These are phyloP conservation scores for Nycteola revayana DNA, from an alignment of 2,888 invertebrate species.

Conservation along the genomic window DNA sequence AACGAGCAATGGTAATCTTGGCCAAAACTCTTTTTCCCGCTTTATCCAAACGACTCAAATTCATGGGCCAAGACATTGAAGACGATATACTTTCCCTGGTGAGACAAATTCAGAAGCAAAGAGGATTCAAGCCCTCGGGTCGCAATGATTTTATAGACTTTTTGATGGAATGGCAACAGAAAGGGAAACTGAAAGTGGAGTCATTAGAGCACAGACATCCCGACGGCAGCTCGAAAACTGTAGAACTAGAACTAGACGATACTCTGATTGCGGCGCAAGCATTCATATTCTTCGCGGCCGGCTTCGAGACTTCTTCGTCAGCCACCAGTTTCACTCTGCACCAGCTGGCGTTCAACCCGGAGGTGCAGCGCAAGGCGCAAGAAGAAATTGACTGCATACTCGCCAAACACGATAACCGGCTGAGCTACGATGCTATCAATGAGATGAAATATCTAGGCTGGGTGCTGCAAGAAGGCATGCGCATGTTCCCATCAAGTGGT, in stretches of 20 bases:
- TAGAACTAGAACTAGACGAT: constrained; percentile 45
- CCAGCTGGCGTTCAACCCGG: constrained; percentile 53
- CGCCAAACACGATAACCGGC: constrained; percentile 36
- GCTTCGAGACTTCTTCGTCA: constrained; percentile 73
- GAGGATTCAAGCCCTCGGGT: constrained; percentile 45
- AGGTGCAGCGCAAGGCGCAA: constrained; percentile 50
- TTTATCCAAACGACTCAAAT: constrained; percentile 39
- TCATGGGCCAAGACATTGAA: constrained; percentile 45
- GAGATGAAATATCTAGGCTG: constrained; percentile 61
- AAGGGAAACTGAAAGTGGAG: constrained; percentile 41
- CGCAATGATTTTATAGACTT: constrained; percentile 55
- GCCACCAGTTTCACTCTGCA: constrained; percentile 61
- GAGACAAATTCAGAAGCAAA: constrained; percentile 36
- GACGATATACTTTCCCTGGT: constrained; percentile 41
- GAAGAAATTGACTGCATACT: constrained; percentile 50
- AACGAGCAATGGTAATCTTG: constrained; percentile 30
- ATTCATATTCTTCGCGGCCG: constrained; percentile 67
- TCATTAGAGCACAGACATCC: constrained; percentile 39
- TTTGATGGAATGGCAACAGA: constrained; percentile 44
- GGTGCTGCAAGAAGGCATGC: constrained; percentile 54
- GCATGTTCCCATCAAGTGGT: constrained; percentile 51
- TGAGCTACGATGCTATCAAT: constrained; percentile 55
- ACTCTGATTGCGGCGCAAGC: constrained; percentile 49
- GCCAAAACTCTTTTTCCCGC: constrained; percentile 48
- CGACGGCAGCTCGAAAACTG: constrained; percentile 40